Conservation (phyloP, 2,113 vertebrate genomes). For the Oxyura jamaicensis region DNA sequence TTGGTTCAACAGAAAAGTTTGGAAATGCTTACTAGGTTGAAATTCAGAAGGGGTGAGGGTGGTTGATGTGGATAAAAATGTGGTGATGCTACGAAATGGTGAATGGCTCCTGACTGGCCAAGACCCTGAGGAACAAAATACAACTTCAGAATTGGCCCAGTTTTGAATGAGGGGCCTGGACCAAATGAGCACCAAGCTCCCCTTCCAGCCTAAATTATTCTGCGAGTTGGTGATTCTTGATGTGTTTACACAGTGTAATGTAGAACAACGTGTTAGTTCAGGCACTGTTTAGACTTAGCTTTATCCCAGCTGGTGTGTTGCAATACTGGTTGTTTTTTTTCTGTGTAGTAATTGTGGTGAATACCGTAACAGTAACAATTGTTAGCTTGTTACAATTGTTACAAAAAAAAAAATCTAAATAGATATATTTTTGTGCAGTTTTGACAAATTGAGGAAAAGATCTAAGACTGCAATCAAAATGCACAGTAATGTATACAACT, state of each 20-base stretch:
- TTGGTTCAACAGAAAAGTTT: neutral
- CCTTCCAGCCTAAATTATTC: neutral
- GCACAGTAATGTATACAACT: neutral
- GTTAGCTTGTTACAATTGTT: neutral
- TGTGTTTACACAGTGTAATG: neutral
- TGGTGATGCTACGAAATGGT: neutral
- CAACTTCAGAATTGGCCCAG: neutral
- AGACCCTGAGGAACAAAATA: neutral
- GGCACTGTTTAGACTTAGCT: neutral
- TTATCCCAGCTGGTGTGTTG: fast-evolving
- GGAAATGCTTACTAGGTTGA: neutral
- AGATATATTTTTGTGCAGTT: neutral
- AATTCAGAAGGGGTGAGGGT: neutral
- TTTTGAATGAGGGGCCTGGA: neutral
- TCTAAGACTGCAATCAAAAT: neutral
- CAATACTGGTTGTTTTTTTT: neutral
- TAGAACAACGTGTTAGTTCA: neutral
- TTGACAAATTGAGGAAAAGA: neutral
- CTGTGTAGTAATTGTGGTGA: neutral
- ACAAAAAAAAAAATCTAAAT: neutral
- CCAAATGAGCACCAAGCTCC: neutral
- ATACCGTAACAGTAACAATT: neutral
- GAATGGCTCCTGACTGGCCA: neutral
- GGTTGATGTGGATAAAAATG: neutral
- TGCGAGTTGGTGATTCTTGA: neutral